A percentile compares a stretch with the other conserved stretches of the same genome.
Conservation (phyloP, 1,140 invertebrate genomes). For the Ceratina australensis region DNA sequence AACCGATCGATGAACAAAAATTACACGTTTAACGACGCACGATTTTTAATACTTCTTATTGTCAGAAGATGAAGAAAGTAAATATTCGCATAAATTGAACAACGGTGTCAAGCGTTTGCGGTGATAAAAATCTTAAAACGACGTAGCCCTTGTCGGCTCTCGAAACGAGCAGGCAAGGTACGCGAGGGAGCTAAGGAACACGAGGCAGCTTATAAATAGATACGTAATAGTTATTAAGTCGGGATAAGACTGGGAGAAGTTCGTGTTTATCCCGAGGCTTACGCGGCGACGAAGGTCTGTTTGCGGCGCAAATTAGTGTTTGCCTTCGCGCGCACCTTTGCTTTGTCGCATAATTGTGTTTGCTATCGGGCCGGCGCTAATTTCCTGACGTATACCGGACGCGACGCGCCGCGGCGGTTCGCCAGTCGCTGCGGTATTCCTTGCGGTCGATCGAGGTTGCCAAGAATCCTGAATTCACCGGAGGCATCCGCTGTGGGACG, state of each 20-base stretch:
- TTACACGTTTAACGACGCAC: background rate
- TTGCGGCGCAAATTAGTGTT: conserved; percentile 66
- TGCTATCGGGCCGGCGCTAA: conserved; percentile 60
- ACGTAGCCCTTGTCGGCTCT: background rate
- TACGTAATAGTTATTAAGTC: conserved; percentile 60
- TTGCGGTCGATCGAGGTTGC: conserved; percentile 61
- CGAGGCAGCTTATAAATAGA: conserved; percentile 42
- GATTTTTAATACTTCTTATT: too few relatives aligned
- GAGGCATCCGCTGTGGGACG: conserved; percentile 29
- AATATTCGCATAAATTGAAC: too few relatives aligned
- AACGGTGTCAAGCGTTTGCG: too few relatives aligned
- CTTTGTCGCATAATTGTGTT: conserved; percentile 68
- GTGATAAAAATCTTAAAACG: too few relatives aligned
- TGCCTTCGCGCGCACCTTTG: conserved; percentile 59
- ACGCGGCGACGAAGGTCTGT: conserved; percentile 49
- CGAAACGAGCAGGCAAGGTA: background rate
- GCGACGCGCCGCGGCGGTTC: conserved; percentile 15
- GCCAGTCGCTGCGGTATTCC: conserved; percentile 52
- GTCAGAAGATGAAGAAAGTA: too few relatives aligned
- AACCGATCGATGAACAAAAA: background rate
- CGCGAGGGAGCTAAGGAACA: too few relatives aligned
- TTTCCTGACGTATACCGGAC: conserved; percentile 60
- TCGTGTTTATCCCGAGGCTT: conserved; percentile 60
- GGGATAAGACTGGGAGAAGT: conserved; percentile 52
- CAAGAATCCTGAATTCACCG: conserved; percentile 52